Evolutionary conservation across 2,888 invertebrate species (phyloP).

Genomic region (Mellilla xanthometata): DNA sequence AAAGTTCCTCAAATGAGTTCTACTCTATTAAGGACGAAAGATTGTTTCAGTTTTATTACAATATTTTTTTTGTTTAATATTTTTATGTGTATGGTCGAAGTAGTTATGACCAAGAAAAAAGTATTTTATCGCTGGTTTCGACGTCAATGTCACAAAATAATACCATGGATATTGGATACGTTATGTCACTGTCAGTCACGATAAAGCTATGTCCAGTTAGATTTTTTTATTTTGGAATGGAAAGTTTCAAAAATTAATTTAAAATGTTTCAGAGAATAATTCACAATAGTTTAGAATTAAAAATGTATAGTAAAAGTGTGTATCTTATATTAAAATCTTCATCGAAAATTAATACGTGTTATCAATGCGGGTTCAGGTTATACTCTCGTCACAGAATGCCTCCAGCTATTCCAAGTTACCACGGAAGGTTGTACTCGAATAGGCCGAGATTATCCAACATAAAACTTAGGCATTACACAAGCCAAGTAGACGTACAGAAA

Average conservation of each 20-base stretch:
- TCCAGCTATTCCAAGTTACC: conserved; percentile 55
- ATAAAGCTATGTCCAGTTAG: neutral
- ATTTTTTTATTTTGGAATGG: conserved; percentile 36
- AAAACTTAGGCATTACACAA: conserved; percentile 59
- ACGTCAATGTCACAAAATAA: neutral
- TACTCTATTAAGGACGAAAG: too few relatives aligned
- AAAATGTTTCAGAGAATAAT: conserved; percentile 69
- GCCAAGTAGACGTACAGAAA: conserved; percentile 64
- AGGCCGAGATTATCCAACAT: conserved; percentile 52
- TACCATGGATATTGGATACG: too few relatives aligned
- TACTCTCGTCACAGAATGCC: conserved; percentile 56
- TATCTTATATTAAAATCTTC: conserved; percentile 51
- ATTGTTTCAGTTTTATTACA: too few relatives aligned
- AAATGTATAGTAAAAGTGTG: conserved; percentile 55
- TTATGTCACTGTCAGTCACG: conserved; percentile 23
- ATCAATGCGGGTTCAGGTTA: conserved; percentile 67
- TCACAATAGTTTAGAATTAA: conserved; percentile 56
- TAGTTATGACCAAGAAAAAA: too few relatives aligned
- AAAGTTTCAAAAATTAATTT: conserved; percentile 38
- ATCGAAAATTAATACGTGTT: conserved; percentile 52
- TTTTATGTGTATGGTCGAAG: too few relatives aligned
- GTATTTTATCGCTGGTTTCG: too few relatives aligned
- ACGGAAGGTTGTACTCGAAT: conserved; percentile 54
- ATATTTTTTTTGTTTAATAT: too few relatives aligned
- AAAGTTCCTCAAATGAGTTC: too few relatives aligned